Percentiles rank a stretch among this genome's conserved stretches.
Conservation (phyloP, 35 echinoderm and acorn worm species). For the Ophioderma brevispina region DNA sequence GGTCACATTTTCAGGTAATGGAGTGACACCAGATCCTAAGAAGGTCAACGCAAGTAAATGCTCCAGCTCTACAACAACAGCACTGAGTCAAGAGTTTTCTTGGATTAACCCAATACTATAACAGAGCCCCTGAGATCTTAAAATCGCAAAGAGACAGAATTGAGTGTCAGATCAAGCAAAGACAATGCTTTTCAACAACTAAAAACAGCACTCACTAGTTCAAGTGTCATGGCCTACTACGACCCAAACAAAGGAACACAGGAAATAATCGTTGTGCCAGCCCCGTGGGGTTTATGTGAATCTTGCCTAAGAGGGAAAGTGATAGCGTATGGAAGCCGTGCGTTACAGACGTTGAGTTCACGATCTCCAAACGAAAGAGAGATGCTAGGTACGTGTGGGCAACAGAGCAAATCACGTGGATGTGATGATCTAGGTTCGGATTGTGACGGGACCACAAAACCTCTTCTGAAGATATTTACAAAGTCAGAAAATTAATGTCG, state of each 20-base stretch:
- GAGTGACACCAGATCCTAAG: constrained; percentile 41
- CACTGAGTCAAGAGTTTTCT: constrained; percentile 54
- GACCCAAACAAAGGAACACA: constrained; percentile 45
- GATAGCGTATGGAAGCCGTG: constrained; percentile 50
- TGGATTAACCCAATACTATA: constrained; percentile 34
- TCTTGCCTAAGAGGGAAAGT: constrained; percentile 55
- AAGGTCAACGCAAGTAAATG: constrained; percentile 14
- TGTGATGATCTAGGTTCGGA: constrained; percentile 18
- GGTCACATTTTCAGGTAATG: constrained; percentile 52
- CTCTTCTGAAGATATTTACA: constrained; percentile 56
- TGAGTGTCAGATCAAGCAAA: constrained; percentile 13
- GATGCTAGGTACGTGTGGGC: constrained; percentile 34
- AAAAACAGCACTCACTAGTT: constrained; percentile 42
- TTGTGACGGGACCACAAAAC: constrained; percentile 62
- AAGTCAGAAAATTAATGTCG: constrained; percentile 36
- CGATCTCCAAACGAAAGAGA: constrained; percentile 50
- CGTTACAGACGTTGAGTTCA: constrained; percentile 29
- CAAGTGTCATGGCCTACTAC: constrained; percentile 66
- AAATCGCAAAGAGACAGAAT: constrained; percentile 49
- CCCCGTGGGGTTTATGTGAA: constrained; percentile 51
- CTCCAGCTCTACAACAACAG: constrained; percentile 12
- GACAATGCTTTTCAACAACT: constrained; percentile 27
- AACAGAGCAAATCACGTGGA: constrained; percentile 56
- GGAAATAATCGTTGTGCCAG: constrained; percentile 74
- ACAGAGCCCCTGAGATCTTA: constrained; percentile 35